Conservation (phyloP, 92 coral and sea anemone genomes). For the Epizoanthus fatuus region DNA sequence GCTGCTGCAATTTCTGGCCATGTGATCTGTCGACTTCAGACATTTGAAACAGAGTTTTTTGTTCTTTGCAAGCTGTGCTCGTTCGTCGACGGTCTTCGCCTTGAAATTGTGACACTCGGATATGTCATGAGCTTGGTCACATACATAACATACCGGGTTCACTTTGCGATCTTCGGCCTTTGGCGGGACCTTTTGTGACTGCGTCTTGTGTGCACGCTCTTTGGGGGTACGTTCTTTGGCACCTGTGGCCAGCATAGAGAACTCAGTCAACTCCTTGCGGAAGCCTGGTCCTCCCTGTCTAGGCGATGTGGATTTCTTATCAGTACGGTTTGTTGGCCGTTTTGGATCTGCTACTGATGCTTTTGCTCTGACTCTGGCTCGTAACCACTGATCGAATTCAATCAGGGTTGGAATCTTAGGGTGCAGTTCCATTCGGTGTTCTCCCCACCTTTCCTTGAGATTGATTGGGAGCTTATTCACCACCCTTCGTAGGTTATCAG, state of each 20-base stretch:
- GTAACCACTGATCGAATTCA: conserved; percentile 56
- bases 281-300: conserved; percentile 33
- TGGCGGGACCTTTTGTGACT: conserved; percentile 23
- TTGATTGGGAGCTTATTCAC: conserved; percentile 56
- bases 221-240: conserved; percentile 26
- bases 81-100: conserved; percentile 42
- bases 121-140: conserved; percentile 28
- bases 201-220: conserved; percentile 20
- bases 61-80: conserved; percentile 54
- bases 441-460: conserved; percentile 58
- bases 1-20: conserved; percentile 55
- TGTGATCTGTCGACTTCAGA: conserved; percentile 55
- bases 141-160: conserved; percentile 24
- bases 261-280: conserved; percentile 9
- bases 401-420: conserved; percentile 23
- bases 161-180: conserved; percentile 22
- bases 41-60: conserved; percentile 41
- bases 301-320: conserved; percentile 7
- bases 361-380: conserved; percentile 58
- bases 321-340: conserved; percentile 30
- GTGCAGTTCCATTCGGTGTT: conserved; percentile 45
- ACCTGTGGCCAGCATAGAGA: conserved; percentile 17
- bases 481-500: conserved; percentile 53
- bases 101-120: conserved; percentile 30
- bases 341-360: conserved; percentile 44